These are phyloP conservation scores for Vandiemenella viatica DNA, from an alignment of 2,888 invertebrate species.

Conservation along the genomic window DNA sequence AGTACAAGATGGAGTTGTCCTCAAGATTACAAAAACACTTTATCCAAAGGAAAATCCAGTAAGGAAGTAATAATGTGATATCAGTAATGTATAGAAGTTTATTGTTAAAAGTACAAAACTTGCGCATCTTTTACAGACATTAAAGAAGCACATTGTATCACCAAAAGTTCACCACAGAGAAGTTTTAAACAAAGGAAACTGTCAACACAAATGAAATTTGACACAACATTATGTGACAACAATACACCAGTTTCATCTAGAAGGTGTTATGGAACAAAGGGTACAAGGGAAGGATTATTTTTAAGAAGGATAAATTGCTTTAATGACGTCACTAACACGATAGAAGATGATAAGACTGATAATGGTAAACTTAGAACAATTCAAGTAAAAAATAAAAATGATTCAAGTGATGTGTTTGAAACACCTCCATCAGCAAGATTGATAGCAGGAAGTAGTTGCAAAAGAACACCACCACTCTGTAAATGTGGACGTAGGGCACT, in stretches of 20 bases:
- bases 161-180: not conserved
- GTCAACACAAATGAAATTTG: not conserved
- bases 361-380: not conserved
- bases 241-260: not conserved
- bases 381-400: too few relatives aligned
- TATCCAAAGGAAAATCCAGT: not conserved
- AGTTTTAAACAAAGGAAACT: not conserved
- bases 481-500: not conserved
- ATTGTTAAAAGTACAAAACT: not conserved
- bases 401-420: too few relatives aligned
- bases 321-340: too few relatives aligned
- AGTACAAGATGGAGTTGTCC: conserved; percentile 37
- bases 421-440: too few relatives aligned
- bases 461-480: not conserved
- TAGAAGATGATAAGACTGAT: too few relatives aligned
- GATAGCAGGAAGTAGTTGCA: too few relatives aligned
- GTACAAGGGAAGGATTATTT: too few relatives aligned
- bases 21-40: conserved; percentile 31
- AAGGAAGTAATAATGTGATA: not conserved
- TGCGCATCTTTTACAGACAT: not conserved
- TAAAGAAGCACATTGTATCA: not conserved
- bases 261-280: too few relatives aligned
- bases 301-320: too few relatives aligned
- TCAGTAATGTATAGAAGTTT: not conserved
- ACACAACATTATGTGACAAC: not conserved